phyloP scores from a whole-genome alignment of 2,888 invertebrate genomes.

The Holacanthella duospinosa region DNA sequence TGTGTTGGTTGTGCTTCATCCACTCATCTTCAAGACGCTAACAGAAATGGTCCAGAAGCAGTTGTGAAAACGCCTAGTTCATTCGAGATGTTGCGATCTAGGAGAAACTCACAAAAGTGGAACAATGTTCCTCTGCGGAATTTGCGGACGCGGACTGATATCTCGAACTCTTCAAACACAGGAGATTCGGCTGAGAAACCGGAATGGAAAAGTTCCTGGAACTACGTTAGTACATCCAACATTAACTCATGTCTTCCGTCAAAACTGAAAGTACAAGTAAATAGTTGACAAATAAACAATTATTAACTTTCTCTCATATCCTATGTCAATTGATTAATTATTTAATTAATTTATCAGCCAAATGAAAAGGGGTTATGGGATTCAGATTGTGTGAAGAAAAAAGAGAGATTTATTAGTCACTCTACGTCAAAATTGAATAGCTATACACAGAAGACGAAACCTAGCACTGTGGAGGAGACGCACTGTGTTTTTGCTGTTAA shows the following conservation, averaged over 20 bases:
- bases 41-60: background rate
- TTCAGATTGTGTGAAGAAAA: background rate
- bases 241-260: too few relatives aligned
- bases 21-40: background rate
- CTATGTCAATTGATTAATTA: too few relatives aligned
- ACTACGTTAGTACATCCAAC: background rate
- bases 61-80: too few relatives aligned
- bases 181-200: background rate
- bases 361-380: background rate
- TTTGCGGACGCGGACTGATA: too few relatives aligned
- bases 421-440: too few relatives aligned
- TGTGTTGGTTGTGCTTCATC: background rate
- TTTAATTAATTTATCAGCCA: background rate
- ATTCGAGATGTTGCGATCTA: too few relatives aligned
- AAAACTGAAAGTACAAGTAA: background rate
- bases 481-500: constrained; percentile 21
- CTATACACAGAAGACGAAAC: background rate
- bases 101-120: too few relatives aligned
- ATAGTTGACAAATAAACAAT: background rate
- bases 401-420: background rate
- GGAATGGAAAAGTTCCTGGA: background rate
- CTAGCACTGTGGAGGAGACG: background rate
- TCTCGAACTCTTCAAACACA: background rate
- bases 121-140: too few relatives aligned
- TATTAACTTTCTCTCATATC: too few relatives aligned